Evolutionary conservation across 2,113 vertebrate species (phyloP), one percentile per base, ranked within the genome.

Genomic region (Sus scrofa): DNA sequence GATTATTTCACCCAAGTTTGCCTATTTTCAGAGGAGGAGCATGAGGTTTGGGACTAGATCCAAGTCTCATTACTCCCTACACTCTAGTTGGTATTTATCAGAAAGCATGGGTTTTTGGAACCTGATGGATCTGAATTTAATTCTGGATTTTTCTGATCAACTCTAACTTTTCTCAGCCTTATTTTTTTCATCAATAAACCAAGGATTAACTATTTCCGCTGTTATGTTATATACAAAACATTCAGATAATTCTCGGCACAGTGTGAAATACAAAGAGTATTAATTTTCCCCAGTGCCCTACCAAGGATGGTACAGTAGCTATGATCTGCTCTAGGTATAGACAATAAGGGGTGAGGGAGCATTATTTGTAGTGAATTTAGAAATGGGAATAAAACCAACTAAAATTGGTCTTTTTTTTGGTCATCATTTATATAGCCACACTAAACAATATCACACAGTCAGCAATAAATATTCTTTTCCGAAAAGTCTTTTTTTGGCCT

Each of bases 361-460:
- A 58, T 85, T 86, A 73, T 86, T 44, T 65, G n/a, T 39, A 91
- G 75, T 88, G 24, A 62, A 81, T 92, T 95, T 86, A 86, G 78
- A 84, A 91, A 63, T 60, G 89, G 75, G 4, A 87, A 62, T 90
- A 83, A 92, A 84, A 85, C 6, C 4, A 34, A 52, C 30, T 63
- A 37, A 58, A 44, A 39, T 0, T 73, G 50, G 34, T 71, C 52
- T 71, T 50, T 75, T 81, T 77, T 87, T 60, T 82, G 90, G 79
- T 87, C 13, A 27, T 20, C 6, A 50, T 79, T 58, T 62, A 27
- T 13, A 65, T 18, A 83, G 12, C 37, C 73, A 74, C 30, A 89
- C 9, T 74, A 39, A 96, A 62, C 50, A 93, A 71, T 39, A 14
- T 60, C 19, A 62, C 26, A 44, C 20, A 70, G 63, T 88, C 62